A percentile compares a stretch with the other conserved stretches of the same genome.
phyloP scores from a whole-genome alignment of 2,797 vertebrate genomes.

The Acanthiza pusilla region DNA sequence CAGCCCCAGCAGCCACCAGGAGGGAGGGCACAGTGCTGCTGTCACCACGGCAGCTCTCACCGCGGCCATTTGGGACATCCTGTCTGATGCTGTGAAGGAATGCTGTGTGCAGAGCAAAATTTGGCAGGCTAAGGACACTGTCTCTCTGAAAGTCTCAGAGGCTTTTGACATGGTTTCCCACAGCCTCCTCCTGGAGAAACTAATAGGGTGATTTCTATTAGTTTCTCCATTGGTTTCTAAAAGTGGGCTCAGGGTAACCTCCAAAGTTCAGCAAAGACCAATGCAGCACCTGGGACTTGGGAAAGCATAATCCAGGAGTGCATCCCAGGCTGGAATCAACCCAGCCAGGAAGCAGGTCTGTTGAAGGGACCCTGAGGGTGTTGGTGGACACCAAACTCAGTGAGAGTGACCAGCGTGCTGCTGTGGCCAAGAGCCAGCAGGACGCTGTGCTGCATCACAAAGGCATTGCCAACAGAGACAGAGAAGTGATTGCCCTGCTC shows the following conservation, averaged over 20 bases:
- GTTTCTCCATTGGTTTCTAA: too few relatives aligned
- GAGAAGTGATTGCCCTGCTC: not conserved
- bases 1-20: too few relatives aligned
- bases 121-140: not conserved
- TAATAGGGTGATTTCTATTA: too few relatives aligned
- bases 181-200: not conserved
- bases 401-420: not conserved
- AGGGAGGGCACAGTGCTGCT: accelerated
- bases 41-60: not conserved
- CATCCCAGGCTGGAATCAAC: not conserved
- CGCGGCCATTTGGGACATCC: accelerated
- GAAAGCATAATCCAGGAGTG: not conserved
- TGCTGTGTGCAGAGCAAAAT: accelerated
- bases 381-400: not conserved
- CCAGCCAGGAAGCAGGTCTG: not conserved
- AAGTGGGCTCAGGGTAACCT: not conserved
- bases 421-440: not conserved
- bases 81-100: not conserved
- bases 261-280: not conserved
- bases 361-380: not conserved
- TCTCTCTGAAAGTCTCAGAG: not conserved
- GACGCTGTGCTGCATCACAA: not conserved
- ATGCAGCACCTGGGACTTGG: not conserved
- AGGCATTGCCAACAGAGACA: accelerated
- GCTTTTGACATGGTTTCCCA: not conserved